These are phyloP conservation scores for Musca vetustissima DNA, from an alignment of 1,140 invertebrate genomes.

Conservation along the genomic window DNA sequence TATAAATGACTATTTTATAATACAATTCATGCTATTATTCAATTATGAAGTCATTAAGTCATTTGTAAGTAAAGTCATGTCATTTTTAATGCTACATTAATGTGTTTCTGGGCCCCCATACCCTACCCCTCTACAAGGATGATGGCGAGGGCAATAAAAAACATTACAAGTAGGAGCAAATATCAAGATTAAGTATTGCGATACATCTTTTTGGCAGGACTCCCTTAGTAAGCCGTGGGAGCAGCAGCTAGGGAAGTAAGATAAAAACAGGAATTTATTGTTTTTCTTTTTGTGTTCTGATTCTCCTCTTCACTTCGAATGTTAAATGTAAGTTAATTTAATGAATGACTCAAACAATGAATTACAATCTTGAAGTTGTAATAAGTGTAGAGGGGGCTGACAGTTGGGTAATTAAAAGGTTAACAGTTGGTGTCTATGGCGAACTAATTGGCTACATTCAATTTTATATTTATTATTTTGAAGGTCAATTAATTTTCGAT, in stretches of 20 bases:
- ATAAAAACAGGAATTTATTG: slow-evolving; percentile 21
- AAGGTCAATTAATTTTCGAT: too few relatives aligned
- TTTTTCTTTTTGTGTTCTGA: neutral
- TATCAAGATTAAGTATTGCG: slow-evolving; percentile 7
- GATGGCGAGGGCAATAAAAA: neutral
- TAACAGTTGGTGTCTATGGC: too few relatives aligned
- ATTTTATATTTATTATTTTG: too few relatives aligned
- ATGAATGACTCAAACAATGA: too few relatives aligned
- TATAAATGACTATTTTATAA: slow-evolving; percentile 23
- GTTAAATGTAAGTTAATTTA: too few relatives aligned
- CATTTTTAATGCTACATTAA: slow-evolving; percentile 22
- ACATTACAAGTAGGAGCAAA: slow-evolving; percentile 2
- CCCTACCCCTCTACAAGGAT: neutral
- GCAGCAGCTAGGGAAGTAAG: neutral
- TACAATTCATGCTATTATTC: slow-evolving; percentile 29
- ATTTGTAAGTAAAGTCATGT: slow-evolving; percentile 27
- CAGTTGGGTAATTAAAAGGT: too few relatives aligned
- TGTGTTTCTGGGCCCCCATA: neutral
- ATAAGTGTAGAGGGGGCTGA: too few relatives aligned
- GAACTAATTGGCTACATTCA: too few relatives aligned
- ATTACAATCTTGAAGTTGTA: too few relatives aligned
- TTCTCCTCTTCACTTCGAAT: too few relatives aligned
- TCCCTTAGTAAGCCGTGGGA: too few relatives aligned
- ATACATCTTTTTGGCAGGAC: neutral
- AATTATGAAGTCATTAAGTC: slow-evolving; percentile 31